Evolutionary conservation across 2,113 vertebrate species (phyloP).

Genomic region (Pteronura brasiliensis): DNA sequence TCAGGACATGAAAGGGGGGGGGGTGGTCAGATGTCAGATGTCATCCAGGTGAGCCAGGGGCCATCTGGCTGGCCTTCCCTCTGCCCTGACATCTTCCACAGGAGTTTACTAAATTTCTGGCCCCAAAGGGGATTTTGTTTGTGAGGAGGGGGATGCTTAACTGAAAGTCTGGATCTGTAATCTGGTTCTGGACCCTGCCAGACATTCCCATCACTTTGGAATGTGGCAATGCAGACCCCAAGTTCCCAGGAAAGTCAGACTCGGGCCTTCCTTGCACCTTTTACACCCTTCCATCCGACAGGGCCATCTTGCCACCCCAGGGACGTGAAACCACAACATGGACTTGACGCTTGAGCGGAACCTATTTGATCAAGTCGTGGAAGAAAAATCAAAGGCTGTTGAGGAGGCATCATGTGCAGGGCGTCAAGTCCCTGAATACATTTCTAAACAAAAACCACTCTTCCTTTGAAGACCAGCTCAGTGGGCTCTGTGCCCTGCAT

Average conservation of each 20-base stretch:
- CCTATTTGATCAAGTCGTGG: conserved; percentile 59
- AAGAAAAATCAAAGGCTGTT: conserved; percentile 69
- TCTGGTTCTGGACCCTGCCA: not conserved
- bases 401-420: not conserved
- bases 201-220: not conserved
- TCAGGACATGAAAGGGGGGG: not conserved
- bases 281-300: not conserved
- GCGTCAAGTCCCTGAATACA: not conserved
- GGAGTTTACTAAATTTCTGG: not conserved
- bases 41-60: not conserved
- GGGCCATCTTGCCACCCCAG: not conserved
- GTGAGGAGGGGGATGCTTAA: not conserved
- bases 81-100: not conserved
- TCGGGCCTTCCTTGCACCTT: not conserved
- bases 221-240: not conserved
- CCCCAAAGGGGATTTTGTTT: not conserved
- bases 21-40: not conserved
- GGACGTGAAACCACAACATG: conserved; percentile 21
- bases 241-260: not conserved
- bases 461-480: conserved; percentile 42
- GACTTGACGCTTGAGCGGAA: conserved; percentile 66
- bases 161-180: not conserved
- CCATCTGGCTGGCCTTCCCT: not conserved
- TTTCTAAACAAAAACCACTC: not conserved
- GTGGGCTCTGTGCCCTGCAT: conserved; percentile 31